These are phyloP conservation scores for Apis laboriosa DNA, from an alignment of 1,140 invertebrate genomes.

Conservation along the genomic window DNA sequence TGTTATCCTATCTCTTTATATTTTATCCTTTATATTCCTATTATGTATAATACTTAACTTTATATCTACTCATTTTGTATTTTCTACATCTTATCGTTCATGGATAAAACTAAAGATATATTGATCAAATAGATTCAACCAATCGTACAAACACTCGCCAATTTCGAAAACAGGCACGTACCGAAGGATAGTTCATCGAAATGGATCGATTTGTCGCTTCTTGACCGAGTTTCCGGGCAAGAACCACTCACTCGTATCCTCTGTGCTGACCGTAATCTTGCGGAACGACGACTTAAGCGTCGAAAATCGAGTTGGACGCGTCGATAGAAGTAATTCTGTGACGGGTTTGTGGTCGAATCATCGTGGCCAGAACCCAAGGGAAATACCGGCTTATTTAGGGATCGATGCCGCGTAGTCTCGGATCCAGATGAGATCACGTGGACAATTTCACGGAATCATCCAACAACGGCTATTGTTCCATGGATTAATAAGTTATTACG, in stretches of 20 bases:
- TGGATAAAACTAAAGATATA: too few relatives aligned
- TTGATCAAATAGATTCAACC: too few relatives aligned
- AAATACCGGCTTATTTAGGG: slow-evolving; percentile 70
- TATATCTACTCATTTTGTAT: too few relatives aligned
- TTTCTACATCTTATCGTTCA: too few relatives aligned
- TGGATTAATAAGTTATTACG: slow-evolving; percentile 72
- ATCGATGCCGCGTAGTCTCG: slow-evolving; percentile 66
- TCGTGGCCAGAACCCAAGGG: slow-evolving; percentile 66
- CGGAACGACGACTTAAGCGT: slow-evolving; percentile 36
- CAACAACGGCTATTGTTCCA: slow-evolving; percentile 66
- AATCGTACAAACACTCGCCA: too few relatives aligned
- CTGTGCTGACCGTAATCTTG: neutral
- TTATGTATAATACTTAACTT: too few relatives aligned
- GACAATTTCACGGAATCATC: slow-evolving; percentile 62
- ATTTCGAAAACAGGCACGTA: neutral
- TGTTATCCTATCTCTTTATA: too few relatives aligned
- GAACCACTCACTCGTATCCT: neutral
- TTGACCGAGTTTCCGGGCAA: slow-evolving; percentile 20
- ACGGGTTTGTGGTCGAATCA: slow-evolving; percentile 63
- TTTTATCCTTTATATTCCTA: too few relatives aligned
- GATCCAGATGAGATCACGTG: slow-evolving; percentile 62
- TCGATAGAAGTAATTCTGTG: slow-evolving; percentile 48
- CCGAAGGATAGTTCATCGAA: neutral
- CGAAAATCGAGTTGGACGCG: slow-evolving; percentile 40
- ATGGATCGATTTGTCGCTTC: slow-evolving; percentile 16